Evolutionary conservation across 1,140 invertebrate species (phyloP).

Genomic region (Kradibia gibbosae): DNA sequence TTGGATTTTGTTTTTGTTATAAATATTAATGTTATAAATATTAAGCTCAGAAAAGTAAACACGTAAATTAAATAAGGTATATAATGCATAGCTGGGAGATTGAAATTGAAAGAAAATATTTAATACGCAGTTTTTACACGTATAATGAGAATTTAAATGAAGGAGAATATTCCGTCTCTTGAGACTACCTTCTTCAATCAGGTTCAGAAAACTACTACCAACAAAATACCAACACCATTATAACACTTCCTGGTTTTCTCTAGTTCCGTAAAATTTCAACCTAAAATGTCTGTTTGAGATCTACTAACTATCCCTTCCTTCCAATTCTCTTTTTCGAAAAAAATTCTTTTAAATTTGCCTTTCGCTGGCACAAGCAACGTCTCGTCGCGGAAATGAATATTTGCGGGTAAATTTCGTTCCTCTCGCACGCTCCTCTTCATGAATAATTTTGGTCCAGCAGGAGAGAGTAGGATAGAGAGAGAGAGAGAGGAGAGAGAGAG

Average conservation of each 20-base stretch:
- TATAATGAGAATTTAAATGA: not conserved
- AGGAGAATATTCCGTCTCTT: not conserved
- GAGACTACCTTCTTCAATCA: not conserved
- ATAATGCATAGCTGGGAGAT: not conserved
- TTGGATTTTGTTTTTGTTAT: too few relatives aligned
- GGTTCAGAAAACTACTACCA: not conserved
- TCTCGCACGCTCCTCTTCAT: conserved; percentile 63
- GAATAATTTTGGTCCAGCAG: conserved; percentile 69
- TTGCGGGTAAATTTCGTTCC: conserved; percentile 67
- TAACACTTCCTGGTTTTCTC: not conserved
- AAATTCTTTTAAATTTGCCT: conserved; percentile 28
- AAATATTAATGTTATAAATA: too few relatives aligned
- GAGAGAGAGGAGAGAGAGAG: conserved; percentile 29
- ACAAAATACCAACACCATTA: not conserved
- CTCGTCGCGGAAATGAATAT: conserved; percentile 65
- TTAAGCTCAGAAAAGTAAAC: not conserved
- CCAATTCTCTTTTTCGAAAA: not conserved
- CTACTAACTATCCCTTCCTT: not conserved
- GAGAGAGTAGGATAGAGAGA: conserved; percentile 55
- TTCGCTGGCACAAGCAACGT: not conserved
- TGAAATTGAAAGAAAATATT: not conserved
- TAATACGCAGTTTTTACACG: not conserved
- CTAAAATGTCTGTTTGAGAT: not conserved
- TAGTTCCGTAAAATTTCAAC: not conserved
- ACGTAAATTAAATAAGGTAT: not conserved